phyloP scores from a whole-genome alignment of 1,140 invertebrate genomes.

The Philotrypesis tridentata region DNA sequence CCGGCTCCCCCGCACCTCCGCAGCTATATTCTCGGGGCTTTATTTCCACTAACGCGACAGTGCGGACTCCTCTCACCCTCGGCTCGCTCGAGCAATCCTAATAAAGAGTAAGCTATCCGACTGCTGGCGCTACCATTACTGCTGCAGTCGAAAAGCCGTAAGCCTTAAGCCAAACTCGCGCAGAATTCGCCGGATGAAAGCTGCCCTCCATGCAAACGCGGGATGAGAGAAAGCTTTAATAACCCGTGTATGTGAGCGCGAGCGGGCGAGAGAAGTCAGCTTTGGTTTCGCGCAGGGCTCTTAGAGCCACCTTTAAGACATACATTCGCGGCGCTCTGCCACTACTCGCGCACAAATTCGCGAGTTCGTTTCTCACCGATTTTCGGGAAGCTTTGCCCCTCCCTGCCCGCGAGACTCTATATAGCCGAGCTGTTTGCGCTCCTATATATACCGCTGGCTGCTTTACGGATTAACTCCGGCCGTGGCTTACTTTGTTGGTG shows the following conservation, averaged over 20 bases:
- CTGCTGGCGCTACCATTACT: neutral
- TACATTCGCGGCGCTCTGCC: neutral
- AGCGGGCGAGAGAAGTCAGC: too few relatives aligned
- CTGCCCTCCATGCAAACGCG: too few relatives aligned
- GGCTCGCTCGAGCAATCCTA: slow-evolving; percentile 28
- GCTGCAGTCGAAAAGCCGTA: slow-evolving; percentile 17
- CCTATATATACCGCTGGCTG: neutral
- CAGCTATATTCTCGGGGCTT: slow-evolving; percentile 13
- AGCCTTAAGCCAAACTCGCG: slow-evolving; percentile 21
- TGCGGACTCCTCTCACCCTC: neutral
- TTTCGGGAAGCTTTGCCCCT: neutral
- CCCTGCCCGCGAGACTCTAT: neutral
- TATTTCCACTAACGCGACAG: slow-evolving; percentile 3
- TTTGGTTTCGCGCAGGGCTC: neutral
- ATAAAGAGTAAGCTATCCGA: slow-evolving; percentile 43
- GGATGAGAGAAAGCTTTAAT: neutral
- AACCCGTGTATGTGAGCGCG: neutral
- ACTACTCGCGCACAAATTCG: neutral
- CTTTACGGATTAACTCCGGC: neutral
- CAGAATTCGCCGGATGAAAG: too few relatives aligned
- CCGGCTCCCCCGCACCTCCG: neutral
- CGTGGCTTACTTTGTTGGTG: neutral
- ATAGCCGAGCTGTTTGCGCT: neutral
- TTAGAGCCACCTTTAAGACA: slow-evolving; percentile 14
- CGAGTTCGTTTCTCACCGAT: neutral